phyloP scores from a whole-genome alignment of 2,113 vertebrate species.

The Equus quagga region DNA sequence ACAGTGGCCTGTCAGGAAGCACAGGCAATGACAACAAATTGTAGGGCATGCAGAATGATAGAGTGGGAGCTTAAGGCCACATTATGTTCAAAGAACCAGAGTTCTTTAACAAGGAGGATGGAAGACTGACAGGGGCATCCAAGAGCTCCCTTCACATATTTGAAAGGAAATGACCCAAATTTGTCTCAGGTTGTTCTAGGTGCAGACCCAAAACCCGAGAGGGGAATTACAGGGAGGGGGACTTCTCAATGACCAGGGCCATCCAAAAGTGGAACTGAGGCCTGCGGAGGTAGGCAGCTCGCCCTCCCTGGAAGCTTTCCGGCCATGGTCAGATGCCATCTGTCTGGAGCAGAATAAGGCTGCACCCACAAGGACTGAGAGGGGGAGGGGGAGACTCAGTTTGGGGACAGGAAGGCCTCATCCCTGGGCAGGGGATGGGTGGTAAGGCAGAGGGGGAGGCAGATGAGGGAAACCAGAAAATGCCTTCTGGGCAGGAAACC shows the following conservation, averaged over 20 bases:
- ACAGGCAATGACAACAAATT: background rate
- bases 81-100: fast-evolving
- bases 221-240: background rate
- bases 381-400: fast-evolving
- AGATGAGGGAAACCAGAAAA: background rate
- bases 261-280: background rate
- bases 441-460: background rate
- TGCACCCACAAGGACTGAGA: background rate
- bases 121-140: too few species aligned
- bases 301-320: fast-evolving
- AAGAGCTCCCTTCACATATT: background rate
- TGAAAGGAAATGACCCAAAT: background rate
- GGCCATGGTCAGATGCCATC: fast-evolving
- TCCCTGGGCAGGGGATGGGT: background rate
- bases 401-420: too few species aligned
- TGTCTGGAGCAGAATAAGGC: too few species aligned
- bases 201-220: background rate
- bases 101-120: background rate
- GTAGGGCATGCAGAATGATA: fast-evolving
- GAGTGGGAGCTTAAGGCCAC: background rate
- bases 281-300: fast-evolving
- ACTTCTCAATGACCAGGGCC: background rate
- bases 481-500: background rate
- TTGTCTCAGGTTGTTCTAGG: background rate
- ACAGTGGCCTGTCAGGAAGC: background rate